A percentile compares a stretch with the other conserved stretches of the same genome.
Evolutionary conservation across 2,797 vertebrate genomes (phyloP).

Genomic region (Adelosebastes latens): DNA sequence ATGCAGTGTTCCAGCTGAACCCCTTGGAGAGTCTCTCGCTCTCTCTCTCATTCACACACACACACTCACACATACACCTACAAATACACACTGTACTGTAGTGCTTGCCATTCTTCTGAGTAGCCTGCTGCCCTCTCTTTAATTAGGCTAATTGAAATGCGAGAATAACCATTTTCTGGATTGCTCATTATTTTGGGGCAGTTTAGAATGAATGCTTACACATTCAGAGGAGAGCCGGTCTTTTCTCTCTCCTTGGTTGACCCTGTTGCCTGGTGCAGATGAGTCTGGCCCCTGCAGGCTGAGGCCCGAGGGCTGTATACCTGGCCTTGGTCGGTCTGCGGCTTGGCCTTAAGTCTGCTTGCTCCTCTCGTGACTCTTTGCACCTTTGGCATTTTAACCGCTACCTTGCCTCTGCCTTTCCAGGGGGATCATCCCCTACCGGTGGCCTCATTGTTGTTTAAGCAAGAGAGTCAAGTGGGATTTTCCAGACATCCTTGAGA

Average conservation of each 20-base stretch:
- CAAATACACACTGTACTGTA: constrained; percentile 26
- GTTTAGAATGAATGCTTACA: constrained; percentile 57
- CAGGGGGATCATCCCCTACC: neutral
- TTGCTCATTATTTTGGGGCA: constrained; percentile 76
- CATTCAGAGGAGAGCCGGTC: neutral
- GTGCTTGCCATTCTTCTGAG: constrained; percentile 58
- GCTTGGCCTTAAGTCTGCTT: neutral
- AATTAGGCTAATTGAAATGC: constrained; percentile 84
- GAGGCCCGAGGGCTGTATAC: neutral
- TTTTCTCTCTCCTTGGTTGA: constrained; percentile 25
- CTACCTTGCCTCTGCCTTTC: constrained; percentile 8
- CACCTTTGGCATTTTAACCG: constrained; percentile 3
- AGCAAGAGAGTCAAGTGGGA: constrained; percentile 43
- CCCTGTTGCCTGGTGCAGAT: constrained; percentile 14
- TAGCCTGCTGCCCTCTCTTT: constrained; percentile 67
- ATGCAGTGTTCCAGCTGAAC: constrained; percentile 71
- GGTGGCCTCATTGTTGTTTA: constrained; percentile 38
- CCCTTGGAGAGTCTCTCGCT: constrained; percentile 59
- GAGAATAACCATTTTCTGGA: constrained; percentile 80
- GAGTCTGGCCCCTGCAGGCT: neutral
- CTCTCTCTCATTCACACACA: constrained; percentile 6
- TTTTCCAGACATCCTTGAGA: constrained; percentile 61
- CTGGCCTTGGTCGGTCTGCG: neutral
- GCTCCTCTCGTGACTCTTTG: neutral
- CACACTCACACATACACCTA: constrained; percentile 23